Evolutionary conservation across 2,888 invertebrate species (phyloP).

Genomic region (Camptogramma bilineatum): DNA sequence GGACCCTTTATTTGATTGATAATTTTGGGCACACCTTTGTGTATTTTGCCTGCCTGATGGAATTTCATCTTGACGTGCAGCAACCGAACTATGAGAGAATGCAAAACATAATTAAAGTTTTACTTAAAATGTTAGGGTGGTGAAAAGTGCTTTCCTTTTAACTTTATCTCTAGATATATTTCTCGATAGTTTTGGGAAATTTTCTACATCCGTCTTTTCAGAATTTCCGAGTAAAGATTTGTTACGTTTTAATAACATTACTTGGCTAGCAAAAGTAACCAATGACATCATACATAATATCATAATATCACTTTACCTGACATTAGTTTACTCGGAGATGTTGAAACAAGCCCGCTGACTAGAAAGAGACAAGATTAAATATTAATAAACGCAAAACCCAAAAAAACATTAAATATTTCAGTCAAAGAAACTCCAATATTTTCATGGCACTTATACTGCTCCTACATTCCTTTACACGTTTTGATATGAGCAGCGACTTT

Average conservation of each 20-base stretch:
- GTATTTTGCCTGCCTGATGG: conserved; percentile 22
- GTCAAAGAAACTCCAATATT: conserved; percentile 24
- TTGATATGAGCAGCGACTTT: conserved; percentile 54
- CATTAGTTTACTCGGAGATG: no score
- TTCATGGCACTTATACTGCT: conserved; percentile 17
- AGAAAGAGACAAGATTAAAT: not conserved
- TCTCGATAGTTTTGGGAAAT: no score
- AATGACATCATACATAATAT: no score
- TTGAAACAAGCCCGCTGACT: no score
- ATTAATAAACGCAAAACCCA: not conserved
- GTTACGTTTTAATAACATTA: no score
- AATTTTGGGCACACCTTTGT: conserved; percentile 54
- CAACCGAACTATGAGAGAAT: not conserved
- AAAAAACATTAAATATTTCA: conserved; percentile 20
- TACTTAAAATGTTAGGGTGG: not conserved
- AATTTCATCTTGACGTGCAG: conserved; percentile 1
- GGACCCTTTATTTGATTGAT: conserved; percentile 62
- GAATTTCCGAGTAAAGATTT: no score
- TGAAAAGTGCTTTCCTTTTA: not conserved
- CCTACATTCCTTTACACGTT: conserved; percentile 28
- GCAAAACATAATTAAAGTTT: not conserved
- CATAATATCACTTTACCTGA: no score
- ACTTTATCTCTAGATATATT: not conserved
- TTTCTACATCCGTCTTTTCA: no score
- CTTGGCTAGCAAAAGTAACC: no score